Base-by-base conservation (phyloP, 2,888 invertebrate species). In the Blomia tropicalis region DNA sequence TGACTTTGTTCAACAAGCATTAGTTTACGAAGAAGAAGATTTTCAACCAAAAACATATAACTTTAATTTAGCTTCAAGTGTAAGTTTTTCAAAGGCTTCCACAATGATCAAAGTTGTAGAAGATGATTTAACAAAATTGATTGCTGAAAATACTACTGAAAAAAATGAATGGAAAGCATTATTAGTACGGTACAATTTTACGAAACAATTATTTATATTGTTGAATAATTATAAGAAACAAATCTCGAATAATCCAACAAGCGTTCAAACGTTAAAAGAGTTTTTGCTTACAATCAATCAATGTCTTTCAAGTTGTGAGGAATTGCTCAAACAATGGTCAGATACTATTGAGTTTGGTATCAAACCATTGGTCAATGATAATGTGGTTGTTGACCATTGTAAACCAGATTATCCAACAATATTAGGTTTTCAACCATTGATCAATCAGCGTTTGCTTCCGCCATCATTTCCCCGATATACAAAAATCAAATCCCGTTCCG, bases 391-490 rank as follows among this genome's bases (percentile, higher is more conserved):
- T 19, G 17, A 27, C n/a, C 58, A 64, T 59, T 59, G 65, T 58
- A 54, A 43, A 62, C 67, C 69, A 60, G 70, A 70, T 60, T 70
- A 70, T 64, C 71, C 72, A 44, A 70, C 70, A 7, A 72, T 73
- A 63, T 69, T 88, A 79, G 95, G 95, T 1, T 96, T 96, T 76
- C 92, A 95, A 71, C 91, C 93, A 2, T 83, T 91, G 74, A 85
- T 93, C 51, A 96, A 96, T 77, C 93, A 93, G 75, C 81, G 92
- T 47, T 78, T 93, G 58, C 78, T 96, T 62, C 96, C 96, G n/a
- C 93, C 96, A 0, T 93, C 96, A 22, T 98, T 96, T 78, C 96
- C 96, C 0, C 82, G 96, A 23, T 93, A 91, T 75, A 90, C 92
- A 0, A 85, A 88, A 75, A 90, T 95, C 70, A 86, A 86, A 69